These are phyloP conservation scores for Blera fallax DNA, from an alignment of 2,888 invertebrate species.

Conservation along the genomic window DNA sequence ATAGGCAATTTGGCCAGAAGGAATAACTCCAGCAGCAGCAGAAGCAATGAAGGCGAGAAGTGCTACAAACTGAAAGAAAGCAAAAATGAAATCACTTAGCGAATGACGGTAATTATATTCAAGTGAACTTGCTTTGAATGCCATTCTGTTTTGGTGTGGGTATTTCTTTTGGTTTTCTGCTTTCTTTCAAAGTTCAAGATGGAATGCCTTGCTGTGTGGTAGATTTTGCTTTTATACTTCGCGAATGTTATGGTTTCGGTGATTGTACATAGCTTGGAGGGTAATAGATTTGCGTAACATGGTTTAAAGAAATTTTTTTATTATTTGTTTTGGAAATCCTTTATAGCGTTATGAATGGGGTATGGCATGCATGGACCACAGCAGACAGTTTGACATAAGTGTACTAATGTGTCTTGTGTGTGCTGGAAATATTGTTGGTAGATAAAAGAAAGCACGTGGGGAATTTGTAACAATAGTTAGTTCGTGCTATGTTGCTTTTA, in stretches of 20 bases:
- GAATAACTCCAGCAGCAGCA: conserved; percentile 77
- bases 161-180: conserved; percentile 4
- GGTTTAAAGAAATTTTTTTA: conserved; percentile 24
- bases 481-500: too few relatives aligned
- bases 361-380: conserved; percentile 24
- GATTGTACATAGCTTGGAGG: conserved; percentile 20
- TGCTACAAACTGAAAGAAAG: conserved; percentile 74
- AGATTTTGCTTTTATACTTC: conserved; percentile 58
- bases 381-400: background rate
- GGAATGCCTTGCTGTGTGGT: conserved; percentile 33
- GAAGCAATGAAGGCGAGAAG: conserved; percentile 76
- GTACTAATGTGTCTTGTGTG: background rate
- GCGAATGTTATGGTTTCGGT: conserved; percentile 18
- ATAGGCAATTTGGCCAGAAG: conserved; percentile 74
- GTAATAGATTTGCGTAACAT: conserved; percentile 51
- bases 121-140: conserved; percentile 50
- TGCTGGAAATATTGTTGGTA: background rate
- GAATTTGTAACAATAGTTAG: background rate
- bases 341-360: background rate
- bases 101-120: background rate
- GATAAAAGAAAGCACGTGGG: background rate
- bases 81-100: background rate
- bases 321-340: conserved; percentile 37
- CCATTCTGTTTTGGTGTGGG: conserved; percentile 39
- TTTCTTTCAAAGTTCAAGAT: conserved; percentile 61